These are phyloP conservation scores for Ancistrus triradiatus DNA, from an alignment of 2,113 vertebrate genomes.

Conservation along the genomic window DNA sequence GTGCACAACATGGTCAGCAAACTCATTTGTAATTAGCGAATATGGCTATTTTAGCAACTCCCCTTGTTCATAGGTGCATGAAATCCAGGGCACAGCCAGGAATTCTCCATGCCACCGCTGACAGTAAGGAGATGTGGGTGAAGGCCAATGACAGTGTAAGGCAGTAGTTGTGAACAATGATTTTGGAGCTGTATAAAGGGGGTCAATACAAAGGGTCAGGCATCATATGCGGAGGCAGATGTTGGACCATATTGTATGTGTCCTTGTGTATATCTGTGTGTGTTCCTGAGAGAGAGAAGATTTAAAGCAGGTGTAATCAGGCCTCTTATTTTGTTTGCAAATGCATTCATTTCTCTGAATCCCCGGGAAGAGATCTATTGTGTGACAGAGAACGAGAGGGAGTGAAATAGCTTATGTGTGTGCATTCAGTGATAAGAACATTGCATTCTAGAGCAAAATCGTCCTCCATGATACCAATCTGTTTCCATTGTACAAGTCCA, in stretches of 20 bases:
- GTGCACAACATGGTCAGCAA: too few relatives aligned
- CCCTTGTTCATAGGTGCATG: too few relatives aligned
- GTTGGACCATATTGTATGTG: constrained; percentile 88
- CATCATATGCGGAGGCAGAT: constrained; percentile 91
- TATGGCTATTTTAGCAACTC: too few relatives aligned
- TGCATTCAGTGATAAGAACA: too few relatives aligned
- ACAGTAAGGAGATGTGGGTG: too few relatives aligned
- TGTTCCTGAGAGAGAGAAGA: constrained; percentile 63
- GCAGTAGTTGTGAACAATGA: constrained; percentile 45
- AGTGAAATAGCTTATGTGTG: neutral
- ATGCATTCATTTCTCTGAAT: neutral
- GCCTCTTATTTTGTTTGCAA: neutral
- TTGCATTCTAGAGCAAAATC: constrained; percentile 13
- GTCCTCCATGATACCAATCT: constrained; percentile 11
- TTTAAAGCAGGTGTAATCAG: constrained; percentile 26
- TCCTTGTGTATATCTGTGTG: too few relatives aligned
- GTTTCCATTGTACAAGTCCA: constrained; percentile 7
- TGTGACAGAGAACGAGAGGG: constrained; percentile 22
- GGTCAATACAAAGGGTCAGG: constrained; percentile 76
- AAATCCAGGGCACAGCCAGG: too few relatives aligned
- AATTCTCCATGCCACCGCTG: too few relatives aligned
- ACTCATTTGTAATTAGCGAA: too few relatives aligned
- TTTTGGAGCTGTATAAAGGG: constrained; percentile 74
- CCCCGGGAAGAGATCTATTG: neutral
- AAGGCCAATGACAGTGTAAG: neutral